Conservation (phyloP, 1,140 invertebrate species). For the Drosophila busckii region DNA sequence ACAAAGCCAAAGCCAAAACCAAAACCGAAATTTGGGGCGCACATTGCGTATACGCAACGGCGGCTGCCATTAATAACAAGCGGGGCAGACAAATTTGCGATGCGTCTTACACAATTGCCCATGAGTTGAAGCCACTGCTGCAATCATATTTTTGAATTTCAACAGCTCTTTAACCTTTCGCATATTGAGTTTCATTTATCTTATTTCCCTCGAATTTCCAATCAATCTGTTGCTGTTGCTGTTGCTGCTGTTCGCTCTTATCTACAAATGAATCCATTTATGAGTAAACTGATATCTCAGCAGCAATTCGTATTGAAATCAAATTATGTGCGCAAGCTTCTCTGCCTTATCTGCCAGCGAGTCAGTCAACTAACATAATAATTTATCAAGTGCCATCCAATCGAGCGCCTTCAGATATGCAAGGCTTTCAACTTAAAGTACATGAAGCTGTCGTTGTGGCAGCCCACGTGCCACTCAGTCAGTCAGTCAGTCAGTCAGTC, state of each 20-base stretch:
- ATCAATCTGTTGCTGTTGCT: too few species aligned
- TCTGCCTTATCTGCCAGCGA: constrained; percentile 11
- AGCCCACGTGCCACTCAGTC: constrained; percentile 23
- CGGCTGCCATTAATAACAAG: constrained; percentile 1
- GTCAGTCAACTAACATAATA: constrained; percentile 25
- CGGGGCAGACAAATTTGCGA: background rate
- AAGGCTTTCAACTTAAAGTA: constrained; percentile 20
- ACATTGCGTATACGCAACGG: constrained; percentile 42
- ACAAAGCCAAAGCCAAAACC: constrained; percentile 12
- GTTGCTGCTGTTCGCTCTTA: too few species aligned
- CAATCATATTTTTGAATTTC: too few species aligned
- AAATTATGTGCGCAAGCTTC: constrained; percentile 8
- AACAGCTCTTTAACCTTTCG: too few species aligned
- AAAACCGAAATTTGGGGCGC: constrained; percentile 14
- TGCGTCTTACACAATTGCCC: too few species aligned
- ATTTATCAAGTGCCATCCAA: constrained; percentile 36
- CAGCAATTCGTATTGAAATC: too few species aligned
- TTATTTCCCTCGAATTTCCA: too few species aligned
- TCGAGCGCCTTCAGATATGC: constrained; percentile 25
- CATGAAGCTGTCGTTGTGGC: constrained; percentile 15
- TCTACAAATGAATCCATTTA: too few species aligned
- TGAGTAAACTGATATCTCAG: too few species aligned
- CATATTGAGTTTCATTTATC: too few species aligned
- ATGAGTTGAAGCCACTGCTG: too few species aligned
- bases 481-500: constrained; percentile 41